phyloP scores from a whole-genome alignment of 2,113 vertebrate genomes.

The Engraulis encrasicolus region DNA sequence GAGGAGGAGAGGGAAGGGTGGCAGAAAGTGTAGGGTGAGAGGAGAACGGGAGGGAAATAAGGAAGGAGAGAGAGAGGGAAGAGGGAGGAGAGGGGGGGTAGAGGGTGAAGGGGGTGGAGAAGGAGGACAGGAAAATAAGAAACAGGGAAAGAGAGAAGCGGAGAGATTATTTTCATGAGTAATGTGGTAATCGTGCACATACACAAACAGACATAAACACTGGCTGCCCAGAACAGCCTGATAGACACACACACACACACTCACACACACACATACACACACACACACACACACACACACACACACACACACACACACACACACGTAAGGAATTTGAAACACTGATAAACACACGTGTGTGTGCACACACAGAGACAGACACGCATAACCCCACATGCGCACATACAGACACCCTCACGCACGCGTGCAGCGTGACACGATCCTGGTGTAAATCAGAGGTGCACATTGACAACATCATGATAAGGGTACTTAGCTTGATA shows the following conservation, averaged over 20 bases:
- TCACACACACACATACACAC: background rate
- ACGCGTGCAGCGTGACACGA: background rate
- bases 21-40: no score
- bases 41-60: background rate
- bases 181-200: background rate
- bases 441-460: background rate
- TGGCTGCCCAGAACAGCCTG: background rate
- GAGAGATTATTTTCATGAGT: background rate
- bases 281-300: background rate
- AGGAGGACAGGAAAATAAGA: background rate
- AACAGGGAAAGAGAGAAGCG: background rate
- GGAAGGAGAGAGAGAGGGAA: background rate
- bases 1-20: no score
- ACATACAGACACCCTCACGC: no score
- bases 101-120: background rate
- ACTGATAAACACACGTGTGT: background rate
- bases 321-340: background rate
- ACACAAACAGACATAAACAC: constrained; percentile 10
- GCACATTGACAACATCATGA: constrained; percentile 3
- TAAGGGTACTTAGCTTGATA: background rate
- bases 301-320: background rate
- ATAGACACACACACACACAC: background rate
- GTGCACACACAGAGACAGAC: background rate
- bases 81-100: background rate
- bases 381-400: no score